Conservation (phyloP, 2,797 vertebrate genomes). For the Paguma larvata region DNA sequence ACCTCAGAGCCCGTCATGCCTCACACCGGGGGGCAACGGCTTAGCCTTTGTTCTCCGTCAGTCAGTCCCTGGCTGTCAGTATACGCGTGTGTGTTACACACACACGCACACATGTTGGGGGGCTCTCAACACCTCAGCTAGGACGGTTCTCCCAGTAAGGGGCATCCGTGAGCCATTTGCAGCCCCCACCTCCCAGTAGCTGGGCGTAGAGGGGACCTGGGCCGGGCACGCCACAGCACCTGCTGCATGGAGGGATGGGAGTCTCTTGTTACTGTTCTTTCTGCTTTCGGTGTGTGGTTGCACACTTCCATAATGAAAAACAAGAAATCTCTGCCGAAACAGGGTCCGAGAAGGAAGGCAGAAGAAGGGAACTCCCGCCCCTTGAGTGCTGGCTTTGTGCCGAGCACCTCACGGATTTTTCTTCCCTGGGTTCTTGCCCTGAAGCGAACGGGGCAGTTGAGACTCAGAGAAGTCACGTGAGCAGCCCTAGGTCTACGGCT, state of each 20-base stretch:
- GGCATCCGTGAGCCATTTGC: conserved; percentile 1
- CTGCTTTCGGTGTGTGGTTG: not conserved
- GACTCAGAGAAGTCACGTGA: not conserved
- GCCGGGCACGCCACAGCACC: not conserved
- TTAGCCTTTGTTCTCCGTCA: not conserved
- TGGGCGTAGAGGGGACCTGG: not conserved
- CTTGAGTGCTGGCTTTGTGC: not conserved
- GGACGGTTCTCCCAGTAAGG: not conserved
- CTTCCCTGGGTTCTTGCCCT: not conserved
- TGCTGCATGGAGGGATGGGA: not conserved
- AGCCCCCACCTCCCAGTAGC: not conserved
- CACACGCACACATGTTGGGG: not conserved
- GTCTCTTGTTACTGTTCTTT: not conserved
- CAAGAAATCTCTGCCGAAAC: not conserved
- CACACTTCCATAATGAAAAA: not conserved
- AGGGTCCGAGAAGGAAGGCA: conserved; percentile 1
- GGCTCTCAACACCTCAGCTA: not conserved
- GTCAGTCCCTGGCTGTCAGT: not conserved
- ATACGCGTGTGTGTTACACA: not conserved
- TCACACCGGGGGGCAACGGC: not conserved
- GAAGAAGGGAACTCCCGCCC: not conserved
- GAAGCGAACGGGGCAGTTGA: not conserved
- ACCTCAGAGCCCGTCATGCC: not conserved
- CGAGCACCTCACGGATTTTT: not conserved
- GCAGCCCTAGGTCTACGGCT: too few relatives aligned